phyloP scores from a whole-genome alignment of 2,797 vertebrate species.

The Enteromius unitaeniatus region DNA sequence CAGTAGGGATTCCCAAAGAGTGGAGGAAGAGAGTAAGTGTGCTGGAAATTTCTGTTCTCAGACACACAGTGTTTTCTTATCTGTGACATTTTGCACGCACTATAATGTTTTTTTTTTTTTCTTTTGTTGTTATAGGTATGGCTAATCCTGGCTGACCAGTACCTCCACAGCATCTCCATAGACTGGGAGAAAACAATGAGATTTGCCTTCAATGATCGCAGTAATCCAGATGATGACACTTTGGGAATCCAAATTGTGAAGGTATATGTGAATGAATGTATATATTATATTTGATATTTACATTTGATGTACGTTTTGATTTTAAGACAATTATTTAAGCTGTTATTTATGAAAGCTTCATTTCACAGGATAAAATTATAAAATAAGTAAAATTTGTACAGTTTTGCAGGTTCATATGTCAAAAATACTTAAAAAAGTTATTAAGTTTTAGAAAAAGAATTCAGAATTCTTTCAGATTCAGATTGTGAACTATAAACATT shows the following conservation, averaged over 20 bases:
- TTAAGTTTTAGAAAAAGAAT: no score
- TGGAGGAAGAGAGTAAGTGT: conserved; percentile 91
- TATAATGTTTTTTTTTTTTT: not conserved
- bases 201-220: conserved; percentile 98
- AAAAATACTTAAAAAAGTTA: no score
- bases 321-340: not conserved
- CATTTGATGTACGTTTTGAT: no score
- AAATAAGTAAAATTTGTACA: not conserved
- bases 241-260: conserved; percentile 99
- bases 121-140: conserved; percentile 84
- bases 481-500: not conserved
- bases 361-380: not conserved
- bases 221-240: conserved; percentile 97
- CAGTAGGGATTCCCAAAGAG: conserved; percentile 95
- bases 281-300: no score
- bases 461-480: no score
- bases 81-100: not conserved
- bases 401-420: not conserved
- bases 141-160: conserved; percentile 95
- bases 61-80: not conserved
- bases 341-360: not conserved
- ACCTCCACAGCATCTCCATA: conserved; percentile 95
- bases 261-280: conserved; percentile 33
- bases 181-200: conserved; percentile 99
- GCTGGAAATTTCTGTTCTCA: not conserved